These are phyloP conservation scores for Equus quagga DNA, from an alignment of 2,113 vertebrate genomes.

Conservation along the genomic window DNA sequence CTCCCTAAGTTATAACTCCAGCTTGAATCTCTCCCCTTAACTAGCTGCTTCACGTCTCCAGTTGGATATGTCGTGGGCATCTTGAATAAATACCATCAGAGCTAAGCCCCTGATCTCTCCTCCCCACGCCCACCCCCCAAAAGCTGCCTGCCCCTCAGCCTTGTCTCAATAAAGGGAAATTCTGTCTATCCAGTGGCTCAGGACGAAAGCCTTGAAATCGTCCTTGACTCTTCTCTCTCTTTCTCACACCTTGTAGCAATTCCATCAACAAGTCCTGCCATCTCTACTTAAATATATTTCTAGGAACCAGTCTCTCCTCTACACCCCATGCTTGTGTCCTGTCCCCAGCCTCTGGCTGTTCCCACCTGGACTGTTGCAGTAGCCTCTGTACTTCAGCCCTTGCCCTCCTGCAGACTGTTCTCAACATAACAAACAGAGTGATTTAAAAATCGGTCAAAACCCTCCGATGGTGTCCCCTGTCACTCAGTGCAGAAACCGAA, in stretches of 20 bases:
- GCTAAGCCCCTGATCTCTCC: background rate
- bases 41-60: background rate
- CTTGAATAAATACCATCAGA: background rate
- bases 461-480: background rate
- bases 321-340: background rate
- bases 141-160: background rate
- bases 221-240: background rate
- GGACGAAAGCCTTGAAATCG: background rate
- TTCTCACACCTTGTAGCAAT: background rate
- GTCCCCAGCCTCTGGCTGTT: background rate
- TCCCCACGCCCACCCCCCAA: accelerated
- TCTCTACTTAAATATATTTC: background rate
- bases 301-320: background rate
- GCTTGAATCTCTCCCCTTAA: background rate
- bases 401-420: too few species aligned
- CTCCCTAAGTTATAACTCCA: background rate
- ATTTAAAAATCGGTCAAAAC: background rate
- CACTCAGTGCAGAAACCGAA: background rate
- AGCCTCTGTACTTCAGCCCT: background rate
- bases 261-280: background rate
- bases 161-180: background rate
- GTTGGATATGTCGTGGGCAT: background rate
- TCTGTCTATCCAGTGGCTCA: background rate
- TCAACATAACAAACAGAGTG: background rate
- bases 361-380: background rate